phyloP scores from a whole-genome alignment of 2,797 vertebrate genomes.

The Cossypha caffra region DNA sequence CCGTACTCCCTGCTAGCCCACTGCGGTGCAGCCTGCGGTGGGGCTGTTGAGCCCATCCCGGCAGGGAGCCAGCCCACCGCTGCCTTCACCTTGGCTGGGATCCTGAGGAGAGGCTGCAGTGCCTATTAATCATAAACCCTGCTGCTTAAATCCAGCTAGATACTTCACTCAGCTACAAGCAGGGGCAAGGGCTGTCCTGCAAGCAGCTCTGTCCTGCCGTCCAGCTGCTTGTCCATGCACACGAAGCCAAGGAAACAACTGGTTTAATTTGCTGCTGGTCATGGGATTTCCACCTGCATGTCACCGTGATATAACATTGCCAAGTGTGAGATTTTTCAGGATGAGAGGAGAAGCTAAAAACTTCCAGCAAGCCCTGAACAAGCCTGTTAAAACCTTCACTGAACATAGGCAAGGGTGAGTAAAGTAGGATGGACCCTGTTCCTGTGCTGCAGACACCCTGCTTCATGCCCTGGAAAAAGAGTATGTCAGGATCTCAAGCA shows the following conservation, averaged over 20 bases:
- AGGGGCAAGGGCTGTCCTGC: background rate
- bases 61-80: background rate
- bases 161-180: background rate
- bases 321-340: background rate
- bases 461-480: background rate
- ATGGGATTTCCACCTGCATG: background rate
- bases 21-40: background rate
- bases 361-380: background rate
- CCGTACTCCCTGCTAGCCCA: background rate
- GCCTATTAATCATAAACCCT: background rate
- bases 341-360: background rate
- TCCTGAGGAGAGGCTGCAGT: background rate
- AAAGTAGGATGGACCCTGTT: background rate
- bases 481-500: background rate
- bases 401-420: background rate
- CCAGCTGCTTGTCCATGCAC: background rate
- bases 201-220: background rate
- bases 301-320: rapidly evolving
- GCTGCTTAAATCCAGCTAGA: background rate
- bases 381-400: background rate
- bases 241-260: background rate
- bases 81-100: background rate
- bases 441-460: background rate
- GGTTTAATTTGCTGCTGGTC: background rate
- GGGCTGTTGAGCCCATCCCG: background rate